phyloP scores from a whole-genome alignment of 2,113 vertebrate species.

The Tupaia chinensis region DNA sequence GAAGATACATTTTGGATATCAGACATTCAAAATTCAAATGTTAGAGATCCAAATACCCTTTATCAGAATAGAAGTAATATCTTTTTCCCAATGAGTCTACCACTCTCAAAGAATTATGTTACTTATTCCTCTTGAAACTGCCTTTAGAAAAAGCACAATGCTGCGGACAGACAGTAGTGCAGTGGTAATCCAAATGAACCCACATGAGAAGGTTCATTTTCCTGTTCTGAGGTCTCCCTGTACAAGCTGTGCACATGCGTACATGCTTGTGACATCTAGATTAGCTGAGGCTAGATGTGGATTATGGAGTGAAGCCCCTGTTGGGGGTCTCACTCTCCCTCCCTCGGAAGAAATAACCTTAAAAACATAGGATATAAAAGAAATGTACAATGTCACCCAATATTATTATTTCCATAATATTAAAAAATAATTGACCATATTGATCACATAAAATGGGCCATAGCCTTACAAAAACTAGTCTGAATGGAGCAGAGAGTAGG shows the following conservation, averaged over 20 bases:
- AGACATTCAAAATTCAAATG: constrained; percentile 26
- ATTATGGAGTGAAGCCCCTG: no score
- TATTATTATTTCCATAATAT: not conserved
- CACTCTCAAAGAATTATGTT: not conserved
- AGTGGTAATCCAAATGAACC: no score
- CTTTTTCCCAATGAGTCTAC: not conserved
- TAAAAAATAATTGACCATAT: not conserved
- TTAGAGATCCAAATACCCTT: constrained; percentile 1
- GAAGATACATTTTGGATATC: not conserved
- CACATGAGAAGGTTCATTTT: no score
- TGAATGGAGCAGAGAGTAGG: not conserved
- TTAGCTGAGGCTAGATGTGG: no score
- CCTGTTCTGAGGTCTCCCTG: no score
- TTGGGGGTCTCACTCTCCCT: no score
- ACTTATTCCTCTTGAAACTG: not conserved
- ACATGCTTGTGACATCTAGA: no score
- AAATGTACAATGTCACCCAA: not conserved
- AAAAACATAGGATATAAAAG: no score
- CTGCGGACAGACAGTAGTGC: no score
- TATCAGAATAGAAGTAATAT: not conserved
- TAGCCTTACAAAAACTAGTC: not conserved
- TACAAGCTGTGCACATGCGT: no score
- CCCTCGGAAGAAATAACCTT: no score
- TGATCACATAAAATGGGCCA: not conserved
- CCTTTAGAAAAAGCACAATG: not conserved